These are phyloP conservation scores for Babylonia areolata DNA, from an alignment of 1,140 invertebrate genomes.

Conservation along the genomic window DNA sequence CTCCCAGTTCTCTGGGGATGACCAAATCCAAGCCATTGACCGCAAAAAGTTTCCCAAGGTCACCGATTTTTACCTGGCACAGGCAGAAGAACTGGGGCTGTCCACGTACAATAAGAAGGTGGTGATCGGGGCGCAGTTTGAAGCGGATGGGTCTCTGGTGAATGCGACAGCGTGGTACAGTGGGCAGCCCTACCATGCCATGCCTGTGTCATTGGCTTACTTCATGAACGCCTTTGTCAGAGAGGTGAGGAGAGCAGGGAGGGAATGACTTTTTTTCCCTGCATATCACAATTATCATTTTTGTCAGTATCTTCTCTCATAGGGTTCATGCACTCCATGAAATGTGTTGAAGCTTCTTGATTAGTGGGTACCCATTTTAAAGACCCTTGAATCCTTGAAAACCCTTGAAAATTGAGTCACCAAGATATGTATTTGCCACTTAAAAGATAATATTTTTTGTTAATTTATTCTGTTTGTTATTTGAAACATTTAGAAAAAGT, in stretches of 20 bases:
- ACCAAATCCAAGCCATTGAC: background rate
- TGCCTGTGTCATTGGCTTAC: slow-evolving; percentile 80
- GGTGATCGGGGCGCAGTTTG: slow-evolving; percentile 57
- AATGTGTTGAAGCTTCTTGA: too few relatives aligned
- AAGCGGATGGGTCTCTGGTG: background rate
- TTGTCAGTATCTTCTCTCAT: too few relatives aligned
- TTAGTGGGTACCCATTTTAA: too few relatives aligned
- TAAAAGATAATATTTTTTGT: too few relatives aligned
- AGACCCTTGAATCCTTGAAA: too few relatives aligned
- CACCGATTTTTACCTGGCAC: slow-evolving; percentile 41
- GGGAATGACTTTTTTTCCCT: background rate
- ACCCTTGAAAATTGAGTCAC: too few relatives aligned
- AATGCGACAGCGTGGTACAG: slow-evolving; percentile 74
- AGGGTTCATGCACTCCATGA: too few relatives aligned
- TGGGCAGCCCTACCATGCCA: slow-evolving; percentile 82
- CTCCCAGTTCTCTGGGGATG: background rate
- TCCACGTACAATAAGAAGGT: slow-evolving; percentile 53
- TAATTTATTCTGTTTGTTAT: too few relatives aligned
- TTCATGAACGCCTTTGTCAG: slow-evolving; percentile 79
- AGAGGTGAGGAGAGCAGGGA: slow-evolving; percentile 2
- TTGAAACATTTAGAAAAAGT: too few relatives aligned
- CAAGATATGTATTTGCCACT: too few relatives aligned
- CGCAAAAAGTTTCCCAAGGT: slow-evolving; percentile 15
- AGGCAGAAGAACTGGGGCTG: slow-evolving; percentile 48
- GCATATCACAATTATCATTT: background rate